Evolutionary conservation across 2,797 vertebrate species (phyloP), one percentile per base, ranked within the genome.

Genomic region (Catharus ustulatus): DNA sequence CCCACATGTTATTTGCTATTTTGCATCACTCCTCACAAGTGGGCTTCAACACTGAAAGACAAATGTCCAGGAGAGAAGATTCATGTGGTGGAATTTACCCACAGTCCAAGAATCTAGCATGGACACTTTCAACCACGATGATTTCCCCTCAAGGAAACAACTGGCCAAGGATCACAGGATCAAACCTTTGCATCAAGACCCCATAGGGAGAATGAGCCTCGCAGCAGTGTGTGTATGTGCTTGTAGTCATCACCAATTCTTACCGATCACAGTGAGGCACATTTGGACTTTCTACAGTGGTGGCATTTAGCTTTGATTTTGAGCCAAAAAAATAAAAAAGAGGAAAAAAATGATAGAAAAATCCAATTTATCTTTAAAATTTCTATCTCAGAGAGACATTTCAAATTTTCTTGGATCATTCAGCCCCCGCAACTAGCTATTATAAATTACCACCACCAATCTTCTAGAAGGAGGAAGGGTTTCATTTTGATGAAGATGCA

Each of bases 171-270:
- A 55, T 16, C 36, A 57, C 26, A 38, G 48, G 55, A 94, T 57
- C n/a, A 83, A 79, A 84, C 23, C 7, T 1, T 15, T n/a, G 30
- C 17, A 36, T 34, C 57, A 40, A 9, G 34, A 74, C 12, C 30
- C 45, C 18, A 10, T 0, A 36, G 15, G 46, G 10, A 34, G 9
- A 58, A 72, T 0, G 0, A 85, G 36, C 43, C n/a, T 64, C 30
- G 58, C 55, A 87, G 79, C 30, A 85, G 17, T 7, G 3, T 38
- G 19, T 23, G 15, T 14, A 24, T 7, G 12, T 30, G 34, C 29
- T 49, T 9, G 3, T 13, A 38, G 63, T 11, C 42, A 29, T 49
- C 45, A 58, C 6, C 54, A 74, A 2, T 40, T 83, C 76, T 68
- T 67, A 58, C 10, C 9, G 75, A 32, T 4, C 43, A 8, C 22